Evolutionary conservation across 2,888 invertebrate genomes (phyloP).

Genomic region (Ectemnius lituratus): DNA sequence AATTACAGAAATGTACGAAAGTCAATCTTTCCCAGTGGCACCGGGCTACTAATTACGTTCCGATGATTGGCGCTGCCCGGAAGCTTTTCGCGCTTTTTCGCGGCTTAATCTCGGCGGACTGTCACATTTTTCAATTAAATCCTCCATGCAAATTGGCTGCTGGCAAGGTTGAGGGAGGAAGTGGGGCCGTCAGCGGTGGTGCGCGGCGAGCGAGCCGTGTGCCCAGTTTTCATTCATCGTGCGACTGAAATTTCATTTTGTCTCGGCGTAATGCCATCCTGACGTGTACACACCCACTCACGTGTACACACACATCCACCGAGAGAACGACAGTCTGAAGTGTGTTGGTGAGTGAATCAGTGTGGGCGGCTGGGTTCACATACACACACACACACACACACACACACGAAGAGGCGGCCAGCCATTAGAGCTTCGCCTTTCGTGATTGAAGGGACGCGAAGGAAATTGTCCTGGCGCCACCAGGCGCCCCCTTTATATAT

Average conservation of each 20-base stretch:
- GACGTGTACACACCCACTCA: slow-evolving; percentile 21
- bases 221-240: slow-evolving; percentile 41
- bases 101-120: slow-evolving; percentile 54
- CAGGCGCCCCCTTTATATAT: slow-evolving; percentile 27
- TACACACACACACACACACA: too few species aligned
- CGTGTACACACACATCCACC: slow-evolving; percentile 9
- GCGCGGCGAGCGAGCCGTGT: slow-evolving; percentile 19
- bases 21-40: slow-evolving; percentile 16
- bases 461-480: slow-evolving; percentile 49
- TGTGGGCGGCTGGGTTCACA: background rate
- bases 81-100: slow-evolving; percentile 43
- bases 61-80: slow-evolving; percentile 19
- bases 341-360: background rate
- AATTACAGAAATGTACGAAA: background rate
- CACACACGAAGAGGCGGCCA: slow-evolving; percentile 2
- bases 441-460: slow-evolving; percentile 50
- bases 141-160: slow-evolving; percentile 66
- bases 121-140: slow-evolving; percentile 68
- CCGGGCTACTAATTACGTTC: slow-evolving; percentile 30
- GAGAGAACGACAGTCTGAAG: background rate
- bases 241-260: slow-evolving; percentile 63
- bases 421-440: slow-evolving; percentile 45
- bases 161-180: slow-evolving; percentile 5
- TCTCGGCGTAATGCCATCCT: slow-evolving; percentile 44
- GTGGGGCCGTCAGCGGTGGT: slow-evolving; percentile 10